Conservation (phyloP, 2,113 vertebrate species). For the Cnemophilus loriae region DNA sequence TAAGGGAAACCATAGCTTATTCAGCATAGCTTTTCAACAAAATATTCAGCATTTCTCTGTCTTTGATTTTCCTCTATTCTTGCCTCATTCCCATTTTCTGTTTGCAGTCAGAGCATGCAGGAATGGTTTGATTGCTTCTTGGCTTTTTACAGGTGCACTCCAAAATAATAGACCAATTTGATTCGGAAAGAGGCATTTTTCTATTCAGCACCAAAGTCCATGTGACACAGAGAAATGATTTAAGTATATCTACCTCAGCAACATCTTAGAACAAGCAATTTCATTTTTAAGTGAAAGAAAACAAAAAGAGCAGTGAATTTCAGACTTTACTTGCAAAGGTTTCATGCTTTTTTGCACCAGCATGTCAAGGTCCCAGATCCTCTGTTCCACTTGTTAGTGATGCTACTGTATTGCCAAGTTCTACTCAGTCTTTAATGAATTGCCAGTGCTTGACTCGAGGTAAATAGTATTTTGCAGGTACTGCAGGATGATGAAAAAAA, state of each 20-base stretch:
- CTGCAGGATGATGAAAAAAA: not conserved
- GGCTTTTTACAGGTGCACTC: not conserved
- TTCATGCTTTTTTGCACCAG: not conserved
- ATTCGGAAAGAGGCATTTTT: not conserved
- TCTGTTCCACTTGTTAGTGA: not conserved
- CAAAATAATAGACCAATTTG: not conserved
- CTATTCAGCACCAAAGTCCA: not conserved
- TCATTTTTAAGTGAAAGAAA: not conserved
- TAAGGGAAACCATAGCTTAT: not conserved
- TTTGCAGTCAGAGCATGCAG: not conserved
- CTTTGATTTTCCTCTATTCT: not conserved
- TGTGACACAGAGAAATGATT: not conserved
- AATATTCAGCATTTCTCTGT: not conserved
- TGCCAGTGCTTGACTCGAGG: fast-evolving
- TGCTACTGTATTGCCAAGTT: not conserved
- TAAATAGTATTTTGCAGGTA: not conserved
- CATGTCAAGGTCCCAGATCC: not conserved
- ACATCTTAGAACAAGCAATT: not conserved
- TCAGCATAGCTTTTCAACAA: not conserved
- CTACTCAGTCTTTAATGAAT: not conserved
- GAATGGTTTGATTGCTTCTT: not conserved
- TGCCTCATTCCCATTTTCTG: not conserved
- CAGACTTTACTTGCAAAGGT: not conserved
- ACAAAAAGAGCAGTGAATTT: not conserved
- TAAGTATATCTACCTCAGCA: not conserved